phyloP scores from a whole-genome alignment of 2,113 vertebrate genomes.

The Toxotes chatareus region DNA sequence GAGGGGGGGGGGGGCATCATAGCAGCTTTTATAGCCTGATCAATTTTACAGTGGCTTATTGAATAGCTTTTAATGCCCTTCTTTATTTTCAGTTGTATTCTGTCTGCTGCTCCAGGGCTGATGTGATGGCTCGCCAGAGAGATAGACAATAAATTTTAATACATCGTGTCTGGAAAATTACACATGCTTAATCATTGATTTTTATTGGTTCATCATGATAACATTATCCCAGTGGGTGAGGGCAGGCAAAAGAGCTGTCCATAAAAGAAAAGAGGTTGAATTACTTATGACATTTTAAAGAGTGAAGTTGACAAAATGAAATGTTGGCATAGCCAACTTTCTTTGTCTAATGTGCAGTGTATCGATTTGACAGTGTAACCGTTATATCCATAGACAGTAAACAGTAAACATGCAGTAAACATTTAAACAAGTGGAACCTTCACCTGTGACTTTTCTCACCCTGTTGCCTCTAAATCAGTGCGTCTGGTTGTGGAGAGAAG shows the following conservation, averaged over 20 bases:
- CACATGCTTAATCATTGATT: constrained; percentile 81
- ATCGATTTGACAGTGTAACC: constrained; percentile 49
- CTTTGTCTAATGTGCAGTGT: constrained; percentile 35
- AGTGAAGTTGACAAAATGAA: constrained; percentile 50
- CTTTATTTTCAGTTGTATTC: constrained; percentile 84
- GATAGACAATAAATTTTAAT: constrained; percentile 80
- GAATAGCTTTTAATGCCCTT: constrained; percentile 83
- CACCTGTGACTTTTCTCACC: neutral
- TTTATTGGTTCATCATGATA: constrained; percentile 74
- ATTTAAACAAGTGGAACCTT: constrained; percentile 28
- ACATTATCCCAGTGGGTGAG: constrained; percentile 63
- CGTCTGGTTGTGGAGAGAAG: neutral
- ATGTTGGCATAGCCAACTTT: constrained; percentile 31
- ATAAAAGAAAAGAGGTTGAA: constrained; percentile 66
- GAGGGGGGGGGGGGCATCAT: neutral
- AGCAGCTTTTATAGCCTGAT: constrained; percentile 81
- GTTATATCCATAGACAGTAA: constrained; percentile 11
- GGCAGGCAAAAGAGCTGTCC: constrained; percentile 16
- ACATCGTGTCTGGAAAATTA: constrained; percentile 81
- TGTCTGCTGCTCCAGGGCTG: constrained; percentile 59
- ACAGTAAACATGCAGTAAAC: constrained; percentile 13
- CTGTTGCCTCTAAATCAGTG: constrained; percentile 10
- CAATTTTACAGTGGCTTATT: constrained; percentile 84
- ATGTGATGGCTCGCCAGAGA: constrained; percentile 61
- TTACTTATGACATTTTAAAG: constrained; percentile 72